Conservation (phyloP, 2,797 vertebrate species). For the Nasua narica region DNA sequence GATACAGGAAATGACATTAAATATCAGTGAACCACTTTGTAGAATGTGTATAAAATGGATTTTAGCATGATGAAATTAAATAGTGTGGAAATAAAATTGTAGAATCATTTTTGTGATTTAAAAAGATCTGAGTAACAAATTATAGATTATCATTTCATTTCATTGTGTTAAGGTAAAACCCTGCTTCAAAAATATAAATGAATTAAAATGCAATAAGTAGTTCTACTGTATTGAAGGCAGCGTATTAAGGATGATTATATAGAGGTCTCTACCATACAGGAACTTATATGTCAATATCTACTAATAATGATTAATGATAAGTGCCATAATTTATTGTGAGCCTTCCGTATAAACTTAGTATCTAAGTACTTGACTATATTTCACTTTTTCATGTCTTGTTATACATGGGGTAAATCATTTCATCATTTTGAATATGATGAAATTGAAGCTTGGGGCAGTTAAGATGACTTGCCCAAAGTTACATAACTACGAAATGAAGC, state of each 20-base stretch:
- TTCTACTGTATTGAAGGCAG: not conserved
- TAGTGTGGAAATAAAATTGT: not conserved
- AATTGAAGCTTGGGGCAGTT: not conserved
- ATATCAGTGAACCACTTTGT: not conserved
- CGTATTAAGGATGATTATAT: not conserved
- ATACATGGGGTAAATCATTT: not conserved
- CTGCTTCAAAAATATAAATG: not conserved
- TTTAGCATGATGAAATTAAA: conserved; percentile 18
- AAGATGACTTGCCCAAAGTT: not conserved
- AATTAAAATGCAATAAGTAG: conserved; percentile 3
- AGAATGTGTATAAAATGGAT: not conserved
- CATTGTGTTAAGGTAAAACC: conserved; percentile 6
- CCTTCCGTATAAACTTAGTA: not conserved
- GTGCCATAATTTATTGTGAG: not conserved
- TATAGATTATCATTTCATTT: conserved; percentile 36
- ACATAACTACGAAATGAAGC: not conserved
- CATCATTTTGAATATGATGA: not conserved
- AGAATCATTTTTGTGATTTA: conserved; percentile 40
- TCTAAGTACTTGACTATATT: not conserved
- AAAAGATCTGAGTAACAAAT: conserved; percentile 19
- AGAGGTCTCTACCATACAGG: not conserved
- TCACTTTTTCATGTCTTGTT: not conserved
- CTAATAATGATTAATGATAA: not conserved
- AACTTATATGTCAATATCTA: not conserved
- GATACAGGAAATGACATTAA: not conserved